Evolutionary conservation across 2,113 vertebrate genomes (phyloP).

Genomic region (Nothobranchius furzeri): DNA sequence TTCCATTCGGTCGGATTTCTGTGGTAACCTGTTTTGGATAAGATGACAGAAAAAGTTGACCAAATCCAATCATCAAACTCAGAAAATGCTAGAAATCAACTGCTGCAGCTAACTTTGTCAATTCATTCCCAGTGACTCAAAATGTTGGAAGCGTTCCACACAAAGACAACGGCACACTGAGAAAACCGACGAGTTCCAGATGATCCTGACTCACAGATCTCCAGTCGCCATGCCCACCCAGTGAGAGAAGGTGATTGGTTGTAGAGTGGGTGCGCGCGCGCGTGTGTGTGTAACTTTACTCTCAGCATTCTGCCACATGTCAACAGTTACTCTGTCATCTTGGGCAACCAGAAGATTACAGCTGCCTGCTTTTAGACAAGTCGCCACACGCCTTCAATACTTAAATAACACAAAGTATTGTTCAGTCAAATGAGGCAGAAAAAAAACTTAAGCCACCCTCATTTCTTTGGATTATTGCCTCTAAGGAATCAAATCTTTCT

Average conservation of each 20-base stretch:
- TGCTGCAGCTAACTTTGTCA: not conserved
- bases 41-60: constrained; percentile 9
- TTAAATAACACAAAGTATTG: constrained; percentile 29
- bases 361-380: constrained; percentile 12
- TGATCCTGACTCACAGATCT: constrained; percentile 58
- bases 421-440: not conserved
- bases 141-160: not conserved
- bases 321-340: constrained; percentile 61
- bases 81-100: not conserved
- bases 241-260: constrained; percentile 46
- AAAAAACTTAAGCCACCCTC: not conserved
- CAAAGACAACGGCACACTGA: not conserved
- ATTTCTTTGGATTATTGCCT: not conserved
- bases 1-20: constrained; percentile 21
- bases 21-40: constrained; percentile 30
- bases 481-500: not conserved
- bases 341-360: constrained; percentile 36
- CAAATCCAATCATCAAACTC: not conserved
- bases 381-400: constrained; percentile 23
- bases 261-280: not conserved
- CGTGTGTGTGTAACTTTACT: constrained; percentile 50
- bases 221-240: constrained; percentile 62
- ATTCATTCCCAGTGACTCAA: constrained; percentile 11
- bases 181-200: constrained; percentile 45
- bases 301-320: constrained; percentile 56